Evolutionary conservation across 2,888 invertebrate species (phyloP), one percentile per base, ranked within the genome.

Genomic region (Pristionchus fissidentatus): DNA sequence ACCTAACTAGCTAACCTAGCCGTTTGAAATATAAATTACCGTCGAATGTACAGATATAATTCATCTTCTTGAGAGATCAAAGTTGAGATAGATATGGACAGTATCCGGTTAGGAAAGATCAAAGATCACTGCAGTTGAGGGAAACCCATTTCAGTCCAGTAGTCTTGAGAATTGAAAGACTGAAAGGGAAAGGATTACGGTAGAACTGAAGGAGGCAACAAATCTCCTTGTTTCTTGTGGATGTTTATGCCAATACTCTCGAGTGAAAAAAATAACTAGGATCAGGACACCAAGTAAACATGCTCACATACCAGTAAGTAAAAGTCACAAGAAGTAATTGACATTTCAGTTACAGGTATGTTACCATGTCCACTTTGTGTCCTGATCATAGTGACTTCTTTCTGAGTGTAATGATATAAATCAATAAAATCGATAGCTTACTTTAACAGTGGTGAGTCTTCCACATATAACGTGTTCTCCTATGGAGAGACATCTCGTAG

Each of bases 391-490:
- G n/a, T n/a, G n/a, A n/a, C n/a, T n/a, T n/a, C n/a, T n/a, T n/a
- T n/a, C n/a, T n/a, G n/a, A n/a, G n/a, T n/a, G n/a, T n/a, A n/a
- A n/a, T n/a, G n/a, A n/a, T n/a, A n/a, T n/a, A n/a, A n/a, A n/a
- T n/a, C n/a, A n/a, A n/a, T n/a, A n/a, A n/a, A n/a, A n/a, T n/a
- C n/a, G n/a, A n/a, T n/a, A n/a, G n/a, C 70, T 70, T 26, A 70
- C 70, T 70, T 70, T 70, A 32, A 70, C 70, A 41, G 41, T 43
- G 43, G 70, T 70, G 41, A 70, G 8, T 43, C 70, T 22, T 77
- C 75, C 89, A 83, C 87, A 88, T 49, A 89, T 85, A 41, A 86
- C 85, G 83, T 89, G 89, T 62, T 85, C 84, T 26, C 88, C 88
- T 22, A 86, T 85, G 32, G 86, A 82, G 57, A 87, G 83, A 84